Percentiles rank a stretch among this genome's conserved stretches.
Conservation (phyloP, 2,888 invertebrate species). For the Harpagoxenus sublaevis region DNA sequence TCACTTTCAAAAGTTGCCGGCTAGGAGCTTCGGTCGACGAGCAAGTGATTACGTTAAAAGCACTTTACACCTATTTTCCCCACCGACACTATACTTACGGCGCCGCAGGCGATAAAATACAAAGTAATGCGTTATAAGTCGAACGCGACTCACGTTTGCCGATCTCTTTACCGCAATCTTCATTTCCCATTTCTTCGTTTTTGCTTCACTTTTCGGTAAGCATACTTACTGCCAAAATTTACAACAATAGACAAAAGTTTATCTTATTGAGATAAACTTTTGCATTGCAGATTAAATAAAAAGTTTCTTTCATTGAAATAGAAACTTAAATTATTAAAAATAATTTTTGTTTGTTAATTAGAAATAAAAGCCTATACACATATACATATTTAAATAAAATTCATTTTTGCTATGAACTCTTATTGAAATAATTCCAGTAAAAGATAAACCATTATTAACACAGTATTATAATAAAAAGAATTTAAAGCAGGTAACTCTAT, state of each 20-base stretch:
- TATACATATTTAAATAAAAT: too few relatives aligned
- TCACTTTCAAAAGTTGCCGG: slow-evolving; percentile 77
- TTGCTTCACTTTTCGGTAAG: not conserved
- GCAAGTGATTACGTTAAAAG: slow-evolving; percentile 82
- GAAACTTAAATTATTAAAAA: not conserved
- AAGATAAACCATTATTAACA: not conserved
- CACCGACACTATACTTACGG: slow-evolving; percentile 60
- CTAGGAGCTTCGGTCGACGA: slow-evolving; percentile 68
- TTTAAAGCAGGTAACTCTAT: not conserved
- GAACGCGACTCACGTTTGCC: slow-evolving; percentile 29
- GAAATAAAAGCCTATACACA: not conserved
- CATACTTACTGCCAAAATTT: not conserved
- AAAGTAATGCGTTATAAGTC: slow-evolving; percentile 61
- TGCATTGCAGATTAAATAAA: not conserved
- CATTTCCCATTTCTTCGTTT: slow-evolving; percentile 1
- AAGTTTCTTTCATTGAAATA: not conserved
- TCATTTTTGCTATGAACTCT: not conserved
- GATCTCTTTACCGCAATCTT: slow-evolving; percentile 41
- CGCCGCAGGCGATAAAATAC: slow-evolving; percentile 65
- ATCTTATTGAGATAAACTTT: not conserved
- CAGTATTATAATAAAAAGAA: not conserved
- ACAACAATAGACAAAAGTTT: not conserved
- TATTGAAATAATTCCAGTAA: not conserved
- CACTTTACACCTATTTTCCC: slow-evolving; percentile 78
- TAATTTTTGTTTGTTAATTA: not conserved